Percentiles rank a stretch among this genome's conserved stretches.
Evolutionary conservation across 1,140 invertebrate species (phyloP).

Genomic region (Orussus abietinus): DNA sequence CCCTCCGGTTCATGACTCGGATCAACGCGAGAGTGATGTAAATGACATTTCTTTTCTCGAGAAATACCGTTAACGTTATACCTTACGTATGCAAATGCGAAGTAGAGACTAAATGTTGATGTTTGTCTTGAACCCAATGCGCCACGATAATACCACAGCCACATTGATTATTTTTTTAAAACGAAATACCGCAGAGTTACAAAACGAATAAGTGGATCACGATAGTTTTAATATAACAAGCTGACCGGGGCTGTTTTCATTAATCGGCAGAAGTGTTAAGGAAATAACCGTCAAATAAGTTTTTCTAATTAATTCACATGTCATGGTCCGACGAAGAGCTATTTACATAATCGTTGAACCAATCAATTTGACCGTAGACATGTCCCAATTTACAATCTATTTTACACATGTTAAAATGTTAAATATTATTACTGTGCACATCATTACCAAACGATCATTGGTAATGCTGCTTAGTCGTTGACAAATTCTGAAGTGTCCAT

Average conservation of each 20-base stretch:
- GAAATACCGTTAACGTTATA: constrained; percentile 33
- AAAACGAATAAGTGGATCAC: constrained; percentile 35
- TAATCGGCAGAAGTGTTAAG: constrained; percentile 31
- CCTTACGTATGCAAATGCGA: constrained; percentile 23
- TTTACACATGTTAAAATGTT: no score
- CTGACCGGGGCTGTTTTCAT: constrained; percentile 37
- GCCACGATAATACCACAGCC: constrained; percentile 26
- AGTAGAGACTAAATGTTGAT: constrained; percentile 38
- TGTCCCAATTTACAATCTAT: no score
- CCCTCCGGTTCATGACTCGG: constrained; percentile 45
- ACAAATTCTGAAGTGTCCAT: no score
- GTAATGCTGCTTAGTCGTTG: no score
- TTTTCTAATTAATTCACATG: no score
- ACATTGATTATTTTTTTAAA: constrained; percentile 51
- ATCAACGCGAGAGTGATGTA: constrained; percentile 30
- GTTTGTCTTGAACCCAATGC: constrained; percentile 44
- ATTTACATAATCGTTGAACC: no score
- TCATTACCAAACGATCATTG: no score
- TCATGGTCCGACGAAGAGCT: no score
- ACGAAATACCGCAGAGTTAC: constrained; percentile 31
- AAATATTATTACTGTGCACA: no score
- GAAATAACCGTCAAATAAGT: no score
- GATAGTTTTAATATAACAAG: constrained; percentile 34
- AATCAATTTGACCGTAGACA: no score
- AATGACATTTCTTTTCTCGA: constrained; percentile 34